Percentiles rank a stretch among this genome's conserved stretches.
Evolutionary conservation across 1,140 invertebrate species (phyloP).

Genomic region (Apis cerana): DNA sequence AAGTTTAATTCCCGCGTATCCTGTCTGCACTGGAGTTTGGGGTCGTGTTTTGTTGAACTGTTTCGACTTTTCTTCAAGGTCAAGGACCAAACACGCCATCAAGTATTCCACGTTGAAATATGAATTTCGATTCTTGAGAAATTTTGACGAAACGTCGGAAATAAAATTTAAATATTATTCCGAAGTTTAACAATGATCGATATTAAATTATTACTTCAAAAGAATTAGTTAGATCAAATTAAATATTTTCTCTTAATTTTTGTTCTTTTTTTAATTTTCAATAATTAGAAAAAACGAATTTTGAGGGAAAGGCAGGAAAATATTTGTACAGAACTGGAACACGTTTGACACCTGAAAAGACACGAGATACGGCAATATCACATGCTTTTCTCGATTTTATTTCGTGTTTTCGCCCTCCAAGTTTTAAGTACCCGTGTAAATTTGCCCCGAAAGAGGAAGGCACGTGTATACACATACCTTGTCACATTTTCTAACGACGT

Average conservation of each 20-base stretch:
- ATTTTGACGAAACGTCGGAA: too few relatives aligned
- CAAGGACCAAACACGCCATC: background rate
- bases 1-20: conserved; percentile 49
- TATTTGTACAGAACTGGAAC: conserved; percentile 1
- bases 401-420: conserved; percentile 29
- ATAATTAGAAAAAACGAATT: background rate
- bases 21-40: conserved; percentile 3
- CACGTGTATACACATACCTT: conserved; percentile 56
- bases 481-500: conserved; percentile 64
- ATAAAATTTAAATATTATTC: too few relatives aligned
- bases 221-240: background rate
- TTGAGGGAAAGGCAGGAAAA: background rate
- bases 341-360: background rate
- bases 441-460: conserved; percentile 59
- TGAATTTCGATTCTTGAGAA: too few relatives aligned
- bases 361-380: background rate
- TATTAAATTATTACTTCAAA: background rate
- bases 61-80: conserved; percentile 10
- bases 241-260: background rate
- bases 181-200: too few relatives aligned
- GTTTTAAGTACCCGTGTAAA: conserved; percentile 59
- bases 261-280: too few relatives aligned
- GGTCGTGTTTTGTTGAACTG: conserved; percentile 20
- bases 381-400: conserved; percentile 29
- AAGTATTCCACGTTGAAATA: background rate